A percentile compares a stretch with the other conserved stretches of the same genome.
These are phyloP conservation scores for Diadema setosum DNA, from an alignment of 35 echinoderm and acorn worm species.

Conservation along the genomic window DNA sequence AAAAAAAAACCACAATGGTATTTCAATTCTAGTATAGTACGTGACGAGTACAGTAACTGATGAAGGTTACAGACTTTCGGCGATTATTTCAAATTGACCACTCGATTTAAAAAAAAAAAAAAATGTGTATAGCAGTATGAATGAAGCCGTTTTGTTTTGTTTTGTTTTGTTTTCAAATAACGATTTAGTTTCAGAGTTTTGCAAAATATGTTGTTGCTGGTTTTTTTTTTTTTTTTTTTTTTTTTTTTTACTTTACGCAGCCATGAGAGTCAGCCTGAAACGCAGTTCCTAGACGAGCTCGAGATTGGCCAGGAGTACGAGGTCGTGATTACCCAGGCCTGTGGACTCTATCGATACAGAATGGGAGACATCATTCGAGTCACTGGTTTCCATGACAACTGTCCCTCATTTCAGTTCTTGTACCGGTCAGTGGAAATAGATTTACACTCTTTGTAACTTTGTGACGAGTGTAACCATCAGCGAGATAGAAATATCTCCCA, in stretches of 20 bases:
- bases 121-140: not conserved
- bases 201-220: not conserved
- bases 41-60: no score
- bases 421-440: slow-evolving; percentile 10
- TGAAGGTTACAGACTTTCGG: no score
- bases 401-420: slow-evolving; percentile 22
- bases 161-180: not conserved
- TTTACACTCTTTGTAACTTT: no score
- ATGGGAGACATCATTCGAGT: slow-evolving; percentile 10
- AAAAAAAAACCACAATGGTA: not conserved
- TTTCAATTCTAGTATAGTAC: not conserved
- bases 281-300: slow-evolving; percentile 17
- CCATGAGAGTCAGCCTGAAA: not conserved
- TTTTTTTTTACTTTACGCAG: not conserved
- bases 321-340: not conserved
- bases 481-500: no score
- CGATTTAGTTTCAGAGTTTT: not conserved
- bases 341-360: slow-evolving; percentile 24
- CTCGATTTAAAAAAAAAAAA: not conserved
- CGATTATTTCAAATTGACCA: not conserved
- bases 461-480: no score
- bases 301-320: slow-evolving; percentile 38
- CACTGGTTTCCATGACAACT: slow-evolving; percentile 28
- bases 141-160: not conserved
- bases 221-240: no score